Evolutionary conservation across 2,797 vertebrate species (phyloP).

Genomic region (Cephalopachus bancanus): DNA sequence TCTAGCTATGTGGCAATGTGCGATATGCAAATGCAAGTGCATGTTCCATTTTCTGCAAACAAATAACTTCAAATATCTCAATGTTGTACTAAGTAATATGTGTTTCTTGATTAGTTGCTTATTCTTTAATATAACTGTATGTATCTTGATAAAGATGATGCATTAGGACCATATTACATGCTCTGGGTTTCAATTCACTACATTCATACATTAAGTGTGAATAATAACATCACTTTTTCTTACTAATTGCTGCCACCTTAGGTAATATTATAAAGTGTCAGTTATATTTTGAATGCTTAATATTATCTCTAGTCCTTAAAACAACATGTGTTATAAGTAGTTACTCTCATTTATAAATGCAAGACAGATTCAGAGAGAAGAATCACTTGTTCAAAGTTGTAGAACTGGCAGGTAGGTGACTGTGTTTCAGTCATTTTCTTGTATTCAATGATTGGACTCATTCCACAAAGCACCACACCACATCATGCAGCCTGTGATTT

Average conservation of each 20-base stretch:
- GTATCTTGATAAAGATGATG: background rate
- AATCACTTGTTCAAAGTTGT: background rate
- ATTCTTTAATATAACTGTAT: background rate
- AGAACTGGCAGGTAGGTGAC: background rate
- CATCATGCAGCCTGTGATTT: fast-evolving
- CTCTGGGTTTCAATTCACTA: background rate
- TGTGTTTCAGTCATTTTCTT: background rate
- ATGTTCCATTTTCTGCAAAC: background rate
- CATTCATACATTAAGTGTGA: fast-evolving
- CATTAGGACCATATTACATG: background rate
- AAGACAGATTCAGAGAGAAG: background rate
- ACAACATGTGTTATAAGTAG: too few species aligned
- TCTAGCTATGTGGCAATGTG: fast-evolving
- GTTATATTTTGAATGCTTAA: background rate
- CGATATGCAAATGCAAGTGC: background rate
- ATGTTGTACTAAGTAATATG: too few species aligned
- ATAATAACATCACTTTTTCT: too few species aligned
- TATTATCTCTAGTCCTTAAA: background rate
- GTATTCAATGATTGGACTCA: background rate
- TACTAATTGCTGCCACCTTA: background rate
- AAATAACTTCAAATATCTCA: background rate
- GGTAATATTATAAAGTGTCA: background rate
- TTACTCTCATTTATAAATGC: background rate
- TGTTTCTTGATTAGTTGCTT: background rate
- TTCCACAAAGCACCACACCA: fast-evolving